Percentiles rank a stretch among this genome's conserved stretches.
Conservation (phyloP, 1,140 invertebrate species). For the Drosophila prosaltans region DNA sequence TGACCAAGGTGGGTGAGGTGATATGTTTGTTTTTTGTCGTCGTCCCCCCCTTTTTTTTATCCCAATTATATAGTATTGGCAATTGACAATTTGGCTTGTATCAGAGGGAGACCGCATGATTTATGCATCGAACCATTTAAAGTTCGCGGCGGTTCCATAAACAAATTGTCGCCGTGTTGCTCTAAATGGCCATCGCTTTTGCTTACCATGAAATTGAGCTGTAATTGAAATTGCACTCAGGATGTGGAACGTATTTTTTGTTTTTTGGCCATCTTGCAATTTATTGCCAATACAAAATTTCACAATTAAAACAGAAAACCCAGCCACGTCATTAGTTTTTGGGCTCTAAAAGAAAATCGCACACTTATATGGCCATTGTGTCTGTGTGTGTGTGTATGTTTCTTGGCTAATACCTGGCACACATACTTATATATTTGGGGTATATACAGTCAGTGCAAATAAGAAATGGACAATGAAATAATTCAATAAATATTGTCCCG, state of each 20-base stretch:
- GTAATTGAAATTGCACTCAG: conserved; percentile 76
- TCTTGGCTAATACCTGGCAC: not conserved
- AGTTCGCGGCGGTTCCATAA: conserved; percentile 77
- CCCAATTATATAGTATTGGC: conserved; percentile 68
- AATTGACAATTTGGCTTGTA: conserved; percentile 67
- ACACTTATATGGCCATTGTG: conserved; percentile 72
- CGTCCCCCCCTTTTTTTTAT: conserved; percentile 18
- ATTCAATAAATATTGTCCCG: too few relatives aligned
- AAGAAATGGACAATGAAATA: not conserved
- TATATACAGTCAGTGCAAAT: not conserved
- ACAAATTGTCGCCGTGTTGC: conserved; percentile 76
- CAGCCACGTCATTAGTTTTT: conserved; percentile 75
- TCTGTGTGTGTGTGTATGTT: conserved; percentile 28
- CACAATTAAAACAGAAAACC: conserved; percentile 69
- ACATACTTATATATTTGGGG: not conserved
- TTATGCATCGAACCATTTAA: conserved; percentile 76
- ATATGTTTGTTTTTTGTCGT: not conserved
- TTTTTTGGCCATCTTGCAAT: conserved; percentile 76
- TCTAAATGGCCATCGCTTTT: conserved; percentile 68
- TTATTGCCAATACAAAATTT: conserved; percentile 69
- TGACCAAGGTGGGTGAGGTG: conserved; percentile 32
- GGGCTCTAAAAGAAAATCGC: conserved; percentile 27
- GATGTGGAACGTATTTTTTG: conserved; percentile 42
- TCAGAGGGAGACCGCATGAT: conserved; percentile 64
- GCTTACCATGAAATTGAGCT: conserved; percentile 72